Conservation (phyloP, 2,888 invertebrate genomes). For the Eristalis pertinax region DNA sequence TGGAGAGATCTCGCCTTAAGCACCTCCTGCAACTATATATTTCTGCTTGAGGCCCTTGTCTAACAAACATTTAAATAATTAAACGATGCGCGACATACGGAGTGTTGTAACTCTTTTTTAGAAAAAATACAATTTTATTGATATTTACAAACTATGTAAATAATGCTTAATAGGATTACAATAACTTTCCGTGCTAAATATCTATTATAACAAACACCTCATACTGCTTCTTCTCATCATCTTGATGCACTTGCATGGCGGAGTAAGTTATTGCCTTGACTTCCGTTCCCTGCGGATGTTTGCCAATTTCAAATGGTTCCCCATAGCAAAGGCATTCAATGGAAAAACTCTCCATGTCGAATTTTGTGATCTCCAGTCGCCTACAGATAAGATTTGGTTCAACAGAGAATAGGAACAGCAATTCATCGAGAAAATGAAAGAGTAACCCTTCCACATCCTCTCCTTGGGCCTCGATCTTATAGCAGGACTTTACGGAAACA, state of each 20-base stretch:
- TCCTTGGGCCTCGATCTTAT: conserved; percentile 92
- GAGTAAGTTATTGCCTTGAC: conserved; percentile 99
- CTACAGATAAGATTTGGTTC: conserved; percentile 94
- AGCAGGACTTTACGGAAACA: conserved; percentile 90
- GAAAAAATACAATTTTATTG: no score
- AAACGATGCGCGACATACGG: no score
- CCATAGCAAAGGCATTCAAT: conserved; percentile 93
- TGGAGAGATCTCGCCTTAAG: no score
- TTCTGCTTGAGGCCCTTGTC: no score
- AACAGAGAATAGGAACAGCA: conserved; percentile 94
- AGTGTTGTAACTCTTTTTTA: no score
- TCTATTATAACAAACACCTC: conserved; percentile 99
- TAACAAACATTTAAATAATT: no score
- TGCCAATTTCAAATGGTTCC: conserved; percentile 95
- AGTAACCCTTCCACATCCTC: conserved; percentile 94
- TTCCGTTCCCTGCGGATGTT: conserved; percentile 98
- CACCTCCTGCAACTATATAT: no score
- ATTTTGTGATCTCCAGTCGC: conserved; percentile 93
- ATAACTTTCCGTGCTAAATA: conserved; percentile 84
- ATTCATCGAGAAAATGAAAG: conserved; percentile 96
- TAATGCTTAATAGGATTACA: background rate
- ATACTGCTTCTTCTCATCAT: conserved; percentile 86
- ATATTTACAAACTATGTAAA: no score
- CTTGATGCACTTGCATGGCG: conserved; percentile 95
- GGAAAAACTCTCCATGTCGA: conserved; percentile 90